These are phyloP conservation scores for Lamprotornis superbus DNA, from an alignment of 2,113 vertebrate species.

Conservation along the genomic window DNA sequence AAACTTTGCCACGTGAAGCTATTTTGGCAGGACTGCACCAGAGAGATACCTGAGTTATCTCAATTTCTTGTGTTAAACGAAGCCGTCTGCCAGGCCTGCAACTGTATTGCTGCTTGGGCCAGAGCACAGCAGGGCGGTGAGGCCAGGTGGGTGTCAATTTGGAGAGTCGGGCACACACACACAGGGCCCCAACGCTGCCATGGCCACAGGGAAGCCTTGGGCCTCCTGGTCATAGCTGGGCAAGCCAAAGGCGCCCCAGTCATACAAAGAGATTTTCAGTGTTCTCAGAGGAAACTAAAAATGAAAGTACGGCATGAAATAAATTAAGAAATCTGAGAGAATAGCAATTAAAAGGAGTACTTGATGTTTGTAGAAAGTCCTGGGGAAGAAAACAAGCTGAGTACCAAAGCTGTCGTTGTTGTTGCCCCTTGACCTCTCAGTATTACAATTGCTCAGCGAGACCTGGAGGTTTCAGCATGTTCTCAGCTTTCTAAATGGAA, in stretches of 20 bases:
- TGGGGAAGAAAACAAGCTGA: neutral
- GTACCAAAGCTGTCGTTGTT: neutral
- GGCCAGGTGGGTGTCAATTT: too few species aligned
- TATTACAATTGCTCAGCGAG: neutral
- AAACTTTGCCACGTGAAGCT: neutral
- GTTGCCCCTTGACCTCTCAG: neutral
- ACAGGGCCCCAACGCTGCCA: too few species aligned
- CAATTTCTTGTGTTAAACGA: neutral
- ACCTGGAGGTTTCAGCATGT: neutral
- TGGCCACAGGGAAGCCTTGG: neutral
- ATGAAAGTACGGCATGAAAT: neutral
- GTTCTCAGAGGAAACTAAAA: neutral
- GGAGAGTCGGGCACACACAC: neutral
- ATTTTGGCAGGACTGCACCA: neutral
- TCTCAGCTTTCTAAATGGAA: neutral
- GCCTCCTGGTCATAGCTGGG: neutral
- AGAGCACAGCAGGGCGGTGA: fast-evolving
- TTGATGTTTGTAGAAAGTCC: neutral
- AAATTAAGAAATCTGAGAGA: neutral
- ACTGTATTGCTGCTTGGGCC: neutral
- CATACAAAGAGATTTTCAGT: neutral
- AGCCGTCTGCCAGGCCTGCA: neutral
- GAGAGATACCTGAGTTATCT: neutral
- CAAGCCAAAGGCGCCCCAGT: fast-evolving
- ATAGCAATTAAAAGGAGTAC: neutral